Evolutionary conservation across 2,888 invertebrate species (phyloP).

Genomic region (Sceliomorpha sp.): DNA sequence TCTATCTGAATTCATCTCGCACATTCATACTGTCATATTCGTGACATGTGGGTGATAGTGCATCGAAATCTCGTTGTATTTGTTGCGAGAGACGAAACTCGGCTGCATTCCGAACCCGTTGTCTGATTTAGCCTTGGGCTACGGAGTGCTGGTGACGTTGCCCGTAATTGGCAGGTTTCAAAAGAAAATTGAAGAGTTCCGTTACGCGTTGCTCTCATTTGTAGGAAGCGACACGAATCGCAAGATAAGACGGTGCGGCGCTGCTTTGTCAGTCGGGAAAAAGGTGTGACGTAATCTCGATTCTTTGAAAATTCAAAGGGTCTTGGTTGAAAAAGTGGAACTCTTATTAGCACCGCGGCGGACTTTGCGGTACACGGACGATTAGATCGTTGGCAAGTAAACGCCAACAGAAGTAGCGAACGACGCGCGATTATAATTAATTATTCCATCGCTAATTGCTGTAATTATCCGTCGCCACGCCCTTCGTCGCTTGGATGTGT

Average conservation of each 20-base stretch:
- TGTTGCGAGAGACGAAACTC: constrained; percentile 49
- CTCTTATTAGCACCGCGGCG: too few species aligned
- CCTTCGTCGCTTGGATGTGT: too few species aligned
- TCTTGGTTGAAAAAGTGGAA: too few species aligned
- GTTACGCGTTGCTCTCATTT: constrained; percentile 45
- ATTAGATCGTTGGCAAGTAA: too few species aligned
- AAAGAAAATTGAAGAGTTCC: constrained; percentile 54
- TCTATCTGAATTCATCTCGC: constrained; percentile 53
- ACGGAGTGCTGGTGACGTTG: constrained; percentile 51
- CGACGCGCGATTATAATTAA: too few species aligned
- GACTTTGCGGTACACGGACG: too few species aligned
- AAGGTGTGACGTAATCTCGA: constrained; percentile 25
- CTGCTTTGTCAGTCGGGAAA: constrained; percentile 35
- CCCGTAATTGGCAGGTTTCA: constrained; percentile 52
- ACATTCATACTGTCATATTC: constrained; percentile 51
- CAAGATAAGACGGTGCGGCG: constrained; percentile 44
- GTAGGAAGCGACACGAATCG: constrained; percentile 50
- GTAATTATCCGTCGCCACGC: not conserved
- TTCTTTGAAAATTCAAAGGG: too few species aligned
- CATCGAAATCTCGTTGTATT: constrained; percentile 49
- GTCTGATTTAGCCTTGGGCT: constrained; percentile 51
- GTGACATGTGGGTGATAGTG: constrained; percentile 51
- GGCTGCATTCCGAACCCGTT: constrained; percentile 50
- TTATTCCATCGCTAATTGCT: too few species aligned
- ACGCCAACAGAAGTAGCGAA: too few species aligned